phyloP scores from a whole-genome alignment of 2,113 vertebrate genomes.

The Ptilonorhynchus violaceus region DNA sequence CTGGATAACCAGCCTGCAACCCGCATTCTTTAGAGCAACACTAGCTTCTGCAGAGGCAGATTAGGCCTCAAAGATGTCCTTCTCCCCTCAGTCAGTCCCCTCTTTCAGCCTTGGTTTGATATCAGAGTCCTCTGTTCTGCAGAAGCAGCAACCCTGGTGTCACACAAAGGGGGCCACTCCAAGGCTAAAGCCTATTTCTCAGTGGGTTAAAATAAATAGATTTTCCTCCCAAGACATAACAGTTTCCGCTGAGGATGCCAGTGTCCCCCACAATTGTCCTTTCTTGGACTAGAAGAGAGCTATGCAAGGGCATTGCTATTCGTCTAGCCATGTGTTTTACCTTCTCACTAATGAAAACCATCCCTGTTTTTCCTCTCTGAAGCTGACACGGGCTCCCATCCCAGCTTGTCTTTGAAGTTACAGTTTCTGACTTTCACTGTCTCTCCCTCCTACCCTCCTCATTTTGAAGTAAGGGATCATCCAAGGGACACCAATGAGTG shows the following conservation, averaged over 20 bases:
- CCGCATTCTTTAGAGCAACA: background rate
- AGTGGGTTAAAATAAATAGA: background rate
- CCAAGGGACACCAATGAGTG: background rate
- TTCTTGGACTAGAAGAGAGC: background rate
- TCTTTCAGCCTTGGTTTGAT: background rate
- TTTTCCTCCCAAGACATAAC: background rate
- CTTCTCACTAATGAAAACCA: slow-evolving; percentile 29
- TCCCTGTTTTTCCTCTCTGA: background rate
- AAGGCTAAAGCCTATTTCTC: background rate
- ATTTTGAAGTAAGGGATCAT: background rate
- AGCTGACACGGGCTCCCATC: background rate
- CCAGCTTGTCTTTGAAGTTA: slow-evolving; percentile 23
- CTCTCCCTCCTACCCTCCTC: background rate
- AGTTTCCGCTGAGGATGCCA: slow-evolving; percentile 10
- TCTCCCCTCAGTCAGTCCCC: background rate
- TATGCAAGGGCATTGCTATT: background rate
- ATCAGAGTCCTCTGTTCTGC: background rate
- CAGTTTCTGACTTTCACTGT: background rate
- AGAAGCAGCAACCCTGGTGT: background rate
- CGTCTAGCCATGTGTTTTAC: slow-evolving; percentile 9
- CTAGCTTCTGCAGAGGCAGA: background rate
- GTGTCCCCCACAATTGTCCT: background rate
- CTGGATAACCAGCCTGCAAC: background rate
- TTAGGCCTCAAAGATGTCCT: background rate
- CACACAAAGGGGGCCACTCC: background rate